A percentile compares a stretch with the other conserved stretches of the same genome.
These are phyloP conservation scores for Craseonycteris thonglongyai DNA, from an alignment of 2,113 vertebrate genomes.

Conservation along the genomic window DNA sequence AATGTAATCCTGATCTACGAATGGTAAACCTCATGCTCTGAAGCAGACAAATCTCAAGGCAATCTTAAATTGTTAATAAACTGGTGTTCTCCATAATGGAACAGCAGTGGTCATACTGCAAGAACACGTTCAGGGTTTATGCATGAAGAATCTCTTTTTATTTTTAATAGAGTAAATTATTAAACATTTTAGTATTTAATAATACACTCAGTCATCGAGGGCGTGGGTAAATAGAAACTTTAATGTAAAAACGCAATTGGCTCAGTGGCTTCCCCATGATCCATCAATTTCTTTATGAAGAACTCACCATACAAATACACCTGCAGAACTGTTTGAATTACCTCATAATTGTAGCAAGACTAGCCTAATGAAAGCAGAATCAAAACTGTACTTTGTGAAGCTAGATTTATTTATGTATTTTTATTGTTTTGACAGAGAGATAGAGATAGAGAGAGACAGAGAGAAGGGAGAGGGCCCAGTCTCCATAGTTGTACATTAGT, in stretches of 20 bases:
- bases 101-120: neutral
- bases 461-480: no score
- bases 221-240: neutral
- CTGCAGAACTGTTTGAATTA: neutral
- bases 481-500: no score
- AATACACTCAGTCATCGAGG: neutral
- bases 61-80: neutral
- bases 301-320: neutral
- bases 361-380: neutral
- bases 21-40: neutral
- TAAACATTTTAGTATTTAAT: neutral
- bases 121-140: neutral
- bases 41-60: neutral
- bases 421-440: no score
- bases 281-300: neutral
- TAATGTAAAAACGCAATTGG: neutral
- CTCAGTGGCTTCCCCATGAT: neutral
- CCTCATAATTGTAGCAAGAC: neutral
- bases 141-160: no score
- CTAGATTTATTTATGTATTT: no score
- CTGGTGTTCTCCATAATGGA: neutral
- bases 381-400: neutral
- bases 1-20: constrained; percentile 8
- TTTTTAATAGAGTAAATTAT: neutral
- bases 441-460: no score